These are phyloP conservation scores for Cyclura pinguis DNA, from an alignment of 2,797 vertebrate genomes.

Conservation along the genomic window DNA sequence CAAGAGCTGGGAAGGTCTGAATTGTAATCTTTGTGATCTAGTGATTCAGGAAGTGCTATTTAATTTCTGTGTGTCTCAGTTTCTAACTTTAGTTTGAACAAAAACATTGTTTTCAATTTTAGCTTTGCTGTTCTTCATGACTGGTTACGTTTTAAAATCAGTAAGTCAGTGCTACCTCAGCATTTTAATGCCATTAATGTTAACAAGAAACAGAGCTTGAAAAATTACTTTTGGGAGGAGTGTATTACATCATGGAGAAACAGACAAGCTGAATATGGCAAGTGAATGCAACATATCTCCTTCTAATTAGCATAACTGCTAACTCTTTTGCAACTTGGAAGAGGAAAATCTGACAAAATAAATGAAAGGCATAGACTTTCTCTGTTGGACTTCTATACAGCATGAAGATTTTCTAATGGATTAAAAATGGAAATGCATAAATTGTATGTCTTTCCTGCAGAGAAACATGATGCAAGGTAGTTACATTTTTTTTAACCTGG, in stretches of 20 bases:
- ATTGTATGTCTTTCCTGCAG: neutral
- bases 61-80: neutral
- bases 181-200: neutral
- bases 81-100: neutral
- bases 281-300: neutral
- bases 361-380: neutral
- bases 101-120: neutral
- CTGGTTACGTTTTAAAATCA: neutral
- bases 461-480: neutral
- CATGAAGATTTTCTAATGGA: neutral
- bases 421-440: constrained; percentile 6
- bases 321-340: neutral
- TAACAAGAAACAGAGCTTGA: neutral
- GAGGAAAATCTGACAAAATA: neutral
- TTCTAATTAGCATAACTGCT: neutral
- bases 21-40: neutral
- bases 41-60: neutral
- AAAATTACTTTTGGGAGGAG: neutral
- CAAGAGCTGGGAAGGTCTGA: neutral
- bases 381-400: neutral
- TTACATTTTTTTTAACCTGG: neutral
- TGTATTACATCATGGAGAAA: neutral
- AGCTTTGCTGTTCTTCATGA: neutral
- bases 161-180: neutral
- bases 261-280: neutral